phyloP scores from a whole-genome alignment of 1,140 invertebrate species.

The Neuroterus valhalla region DNA sequence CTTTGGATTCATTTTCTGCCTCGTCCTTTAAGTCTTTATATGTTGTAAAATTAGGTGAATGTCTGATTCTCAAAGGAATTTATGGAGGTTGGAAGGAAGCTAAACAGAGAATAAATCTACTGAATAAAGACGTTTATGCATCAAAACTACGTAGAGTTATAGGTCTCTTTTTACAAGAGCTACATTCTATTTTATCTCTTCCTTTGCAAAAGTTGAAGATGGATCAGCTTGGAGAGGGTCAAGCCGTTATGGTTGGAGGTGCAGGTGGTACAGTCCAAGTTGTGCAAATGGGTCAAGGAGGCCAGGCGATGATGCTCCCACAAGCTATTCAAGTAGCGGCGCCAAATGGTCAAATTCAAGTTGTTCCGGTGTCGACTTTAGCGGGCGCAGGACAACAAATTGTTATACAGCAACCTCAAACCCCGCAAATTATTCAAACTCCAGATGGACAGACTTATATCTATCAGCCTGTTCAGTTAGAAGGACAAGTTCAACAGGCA shows the following conservation, averaged over 20 bases:
- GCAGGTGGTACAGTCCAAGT: slow-evolving; percentile 73
- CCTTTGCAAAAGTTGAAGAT: slow-evolving; percentile 52
- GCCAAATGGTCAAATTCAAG: slow-evolving; percentile 80
- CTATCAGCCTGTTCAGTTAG: slow-evolving; percentile 86
- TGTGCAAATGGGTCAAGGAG: slow-evolving; percentile 74
- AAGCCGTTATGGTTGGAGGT: slow-evolving; percentile 72
- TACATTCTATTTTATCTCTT: background rate
- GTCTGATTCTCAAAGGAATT: too few species aligned
- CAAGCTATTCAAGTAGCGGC: slow-evolving; percentile 80
- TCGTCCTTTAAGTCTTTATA: too few species aligned
- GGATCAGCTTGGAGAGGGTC: slow-evolving; percentile 73
- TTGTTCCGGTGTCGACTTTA: slow-evolving; percentile 79
- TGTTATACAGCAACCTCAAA: slow-evolving; percentile 79
- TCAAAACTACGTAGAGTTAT: too few species aligned
- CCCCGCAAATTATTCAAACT: slow-evolving; percentile 90
- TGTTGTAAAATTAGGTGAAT: too few species aligned
- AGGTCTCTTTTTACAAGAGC: slow-evolving; percentile 9
- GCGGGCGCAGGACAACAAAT: slow-evolving; percentile 77
- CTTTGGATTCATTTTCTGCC: too few species aligned
- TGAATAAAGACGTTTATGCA: too few species aligned
- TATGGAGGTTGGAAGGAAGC: too few species aligned
- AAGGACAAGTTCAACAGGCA: slow-evolving; percentile 78
- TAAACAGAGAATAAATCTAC: too few species aligned
- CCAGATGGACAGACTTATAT: slow-evolving; percentile 95
- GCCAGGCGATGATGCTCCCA: slow-evolving; percentile 75